These are phyloP conservation scores for Neoitamus cyanurus DNA, from an alignment of 2,888 invertebrate genomes.

Conservation along the genomic window DNA sequence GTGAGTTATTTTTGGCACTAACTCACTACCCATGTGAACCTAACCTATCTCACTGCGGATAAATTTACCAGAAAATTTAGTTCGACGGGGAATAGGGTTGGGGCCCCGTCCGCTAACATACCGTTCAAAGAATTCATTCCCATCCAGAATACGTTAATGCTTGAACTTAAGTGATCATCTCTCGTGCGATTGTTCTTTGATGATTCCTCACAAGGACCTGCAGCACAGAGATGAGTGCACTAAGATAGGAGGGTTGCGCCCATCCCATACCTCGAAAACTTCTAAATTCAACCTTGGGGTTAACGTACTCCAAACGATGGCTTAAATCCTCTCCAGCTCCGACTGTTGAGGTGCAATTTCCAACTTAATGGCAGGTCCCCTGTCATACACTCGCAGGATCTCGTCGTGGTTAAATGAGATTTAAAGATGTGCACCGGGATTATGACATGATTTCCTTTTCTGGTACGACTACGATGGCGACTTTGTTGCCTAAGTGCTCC, in stretches of 20 bases:
- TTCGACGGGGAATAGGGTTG: neutral
- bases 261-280: neutral
- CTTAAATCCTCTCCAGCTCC: neutral
- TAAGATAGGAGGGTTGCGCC: neutral
- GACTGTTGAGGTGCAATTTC: neutral
- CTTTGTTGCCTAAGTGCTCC: neutral
- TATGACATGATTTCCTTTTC: constrained; percentile 1
- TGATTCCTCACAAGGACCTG: neutral
- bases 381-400: neutral
- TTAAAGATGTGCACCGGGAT: neutral
- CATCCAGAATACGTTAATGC: neutral
- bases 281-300: neutral
- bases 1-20: neutral
- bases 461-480: neutral
- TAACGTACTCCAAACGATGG: neutral
- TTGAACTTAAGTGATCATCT: neutral
- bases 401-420: neutral
- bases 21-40: neutral
- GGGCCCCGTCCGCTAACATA: no score
- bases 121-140: neutral
- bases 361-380: neutral
- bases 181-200: neutral
- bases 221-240: neutral
- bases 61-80: neutral
- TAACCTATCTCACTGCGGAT: neutral